These are phyloP conservation scores for Patagioenas fasciata DNA, from an alignment of 2,113 vertebrate species.

Conservation along the genomic window DNA sequence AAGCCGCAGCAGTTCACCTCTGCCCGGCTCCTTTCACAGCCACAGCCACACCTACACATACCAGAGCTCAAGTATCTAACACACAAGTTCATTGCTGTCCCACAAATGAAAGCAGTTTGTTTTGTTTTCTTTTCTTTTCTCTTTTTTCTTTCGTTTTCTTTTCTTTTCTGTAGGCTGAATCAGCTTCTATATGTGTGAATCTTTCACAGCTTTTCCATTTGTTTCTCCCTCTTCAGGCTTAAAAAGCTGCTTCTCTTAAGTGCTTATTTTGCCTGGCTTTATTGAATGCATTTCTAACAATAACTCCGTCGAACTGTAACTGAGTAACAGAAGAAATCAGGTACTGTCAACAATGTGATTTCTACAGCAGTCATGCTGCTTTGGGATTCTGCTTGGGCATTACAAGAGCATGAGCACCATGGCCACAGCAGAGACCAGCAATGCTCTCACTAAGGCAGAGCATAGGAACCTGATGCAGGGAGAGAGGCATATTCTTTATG, in stretches of 20 bases:
- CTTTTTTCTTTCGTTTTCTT: too few species aligned
- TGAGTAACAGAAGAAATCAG: neutral
- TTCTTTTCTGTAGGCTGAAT: neutral
- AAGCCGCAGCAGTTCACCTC: accelerated
- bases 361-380: accelerated
- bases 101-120: neutral
- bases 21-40: too few species aligned
- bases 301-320: neutral
- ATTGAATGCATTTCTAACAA: neutral
- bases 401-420: accelerated
- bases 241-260: neutral
- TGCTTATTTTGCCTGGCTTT: neutral
- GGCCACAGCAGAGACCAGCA: accelerated
- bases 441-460: neutral
- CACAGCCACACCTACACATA: neutral
- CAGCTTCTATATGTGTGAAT: neutral
- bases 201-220: accelerated
- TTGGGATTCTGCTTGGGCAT: accelerated
- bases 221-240: neutral
- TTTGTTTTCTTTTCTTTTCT: neutral
- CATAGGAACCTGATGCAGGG: accelerated
- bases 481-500: accelerated
- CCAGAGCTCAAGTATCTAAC: neutral
- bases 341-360: accelerated
- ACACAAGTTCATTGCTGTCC: accelerated